A percentile compares a stretch with the other conserved stretches of the same genome.
Evolutionary conservation across 2,888 invertebrate genomes (phyloP).

Genomic region (Calephelis perditalis): DNA sequence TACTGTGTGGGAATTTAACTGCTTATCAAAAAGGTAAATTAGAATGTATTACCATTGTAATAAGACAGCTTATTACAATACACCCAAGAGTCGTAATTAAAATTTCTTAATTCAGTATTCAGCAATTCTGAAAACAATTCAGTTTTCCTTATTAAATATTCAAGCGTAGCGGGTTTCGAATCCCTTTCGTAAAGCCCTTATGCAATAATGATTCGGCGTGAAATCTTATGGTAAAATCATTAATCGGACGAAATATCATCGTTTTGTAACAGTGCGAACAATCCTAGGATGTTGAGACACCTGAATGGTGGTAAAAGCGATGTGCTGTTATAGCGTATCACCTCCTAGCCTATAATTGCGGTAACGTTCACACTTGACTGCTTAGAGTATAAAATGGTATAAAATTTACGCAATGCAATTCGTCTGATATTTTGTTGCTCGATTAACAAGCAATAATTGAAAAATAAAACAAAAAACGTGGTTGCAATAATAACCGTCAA

Average conservation of each 20-base stretch:
- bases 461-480: too few relatives aligned
- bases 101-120: slow-evolving; percentile 1
- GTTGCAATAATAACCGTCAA: too few relatives aligned
- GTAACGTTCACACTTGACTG: background rate
- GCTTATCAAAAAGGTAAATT: too few relatives aligned
- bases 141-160: slow-evolving; percentile 17
- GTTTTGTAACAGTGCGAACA: slow-evolving; percentile 56
- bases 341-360: slow-evolving; percentile 3
- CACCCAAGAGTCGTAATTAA: background rate
- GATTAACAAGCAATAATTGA: too few relatives aligned
- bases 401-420: too few relatives aligned
- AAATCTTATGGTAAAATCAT: slow-evolving; percentile 71
- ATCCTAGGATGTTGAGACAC: slow-evolving; percentile 38
- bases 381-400: slow-evolving; percentile 23
- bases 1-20: too few relatives aligned
- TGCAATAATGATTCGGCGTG: slow-evolving; percentile 34
- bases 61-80: background rate
- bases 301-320: slow-evolving; percentile 21
- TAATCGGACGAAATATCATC: slow-evolving; percentile 59
- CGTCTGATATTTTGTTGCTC: too few relatives aligned
- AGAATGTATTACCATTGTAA: too few relatives aligned
- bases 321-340: slow-evolving; percentile 2
- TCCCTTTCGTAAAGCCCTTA: slow-evolving; percentile 29
- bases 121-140: slow-evolving; percentile 14
- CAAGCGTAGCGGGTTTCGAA: slow-evolving; percentile 26